A percentile compares a stretch with the other conserved stretches of the same genome.
Conservation (phyloP, 2,113 vertebrate genomes). For the Neodon shergylaensis region DNA sequence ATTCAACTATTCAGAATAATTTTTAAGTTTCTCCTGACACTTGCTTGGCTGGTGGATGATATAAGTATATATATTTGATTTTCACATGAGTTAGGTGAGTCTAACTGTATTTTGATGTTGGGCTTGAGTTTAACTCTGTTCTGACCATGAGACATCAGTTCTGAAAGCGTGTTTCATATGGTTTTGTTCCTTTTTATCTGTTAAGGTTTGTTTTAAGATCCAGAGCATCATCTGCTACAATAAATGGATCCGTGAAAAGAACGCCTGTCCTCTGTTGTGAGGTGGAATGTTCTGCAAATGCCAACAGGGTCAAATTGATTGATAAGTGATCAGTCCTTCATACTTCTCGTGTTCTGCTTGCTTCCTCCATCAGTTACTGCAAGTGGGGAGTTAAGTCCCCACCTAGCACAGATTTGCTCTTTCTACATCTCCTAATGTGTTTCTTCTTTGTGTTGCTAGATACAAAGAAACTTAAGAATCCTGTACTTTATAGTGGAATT, state of each 20-base stretch:
- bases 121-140: not conserved
- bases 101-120: not conserved
- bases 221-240: not conserved
- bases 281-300: not conserved
- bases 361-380: not conserved
- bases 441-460: not conserved
- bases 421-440: not conserved
- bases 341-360: not conserved
- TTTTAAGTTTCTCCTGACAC: not conserved
- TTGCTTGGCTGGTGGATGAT: not conserved
- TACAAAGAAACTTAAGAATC: not conserved
- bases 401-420: not conserved
- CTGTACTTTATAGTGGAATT: not conserved
- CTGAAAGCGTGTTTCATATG: not conserved
- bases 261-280: not conserved
- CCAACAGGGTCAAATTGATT: not conserved
- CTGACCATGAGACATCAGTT: not conserved
- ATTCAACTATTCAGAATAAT: conserved; percentile 23
- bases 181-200: not conserved
- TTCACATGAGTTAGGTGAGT: not conserved
- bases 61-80: not conserved
- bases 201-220: not conserved
- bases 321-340: rapidly evolving
- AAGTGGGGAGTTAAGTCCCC: not conserved
- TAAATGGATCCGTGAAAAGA: not conserved